Base-by-base conservation (phyloP, 2,888 invertebrate species). In the Netelia melanura region DNA sequence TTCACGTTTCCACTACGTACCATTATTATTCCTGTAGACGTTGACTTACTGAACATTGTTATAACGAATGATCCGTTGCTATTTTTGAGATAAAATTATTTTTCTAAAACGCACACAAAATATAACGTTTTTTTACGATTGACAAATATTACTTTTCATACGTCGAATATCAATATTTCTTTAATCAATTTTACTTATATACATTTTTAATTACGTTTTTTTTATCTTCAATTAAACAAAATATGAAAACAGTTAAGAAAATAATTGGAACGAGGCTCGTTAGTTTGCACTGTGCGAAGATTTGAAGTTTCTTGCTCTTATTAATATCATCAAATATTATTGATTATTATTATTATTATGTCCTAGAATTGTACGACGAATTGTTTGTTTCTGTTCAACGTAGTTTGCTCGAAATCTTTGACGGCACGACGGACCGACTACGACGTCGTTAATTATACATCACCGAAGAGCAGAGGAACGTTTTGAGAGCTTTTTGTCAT, bases 381-480 rank as follows among this genome's bases (percentile, higher is more conserved):
- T 23, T 9, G 17, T 48, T 17, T 68, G 21, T 75, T 68, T 14
- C 43, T 30, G 30, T 65, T 23, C 17, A 58, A 54, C 58, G 30
- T 21, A 10, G 25, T 44, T 11, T 58, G 11, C 48, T 30, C 17
- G 64, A 54, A 67, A 23, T 72, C n/a, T 72, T 65, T 77, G 72
- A 67, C 71, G 77, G 65, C 62, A 48, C 70, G 30, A 64, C 67
- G 52, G 62, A 62, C 48, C 25, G 11, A 56, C 68, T 77, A 48
- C 77, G 72, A 58, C 82, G 17, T 25, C 21, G n/a, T 56, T 75
- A 68, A 79, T 79, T 78, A 78, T 74, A 68, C 64, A 75, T 64
- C 48, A 23, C 54, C n/a, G 25, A 25, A 17, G 21, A 21, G 74
- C 38, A 21, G 79, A 74, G 14, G 68, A 81, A 65, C 23, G 70